A percentile compares a stretch with the other conserved stretches of the same genome.
Conservation (phyloP, 2,113 vertebrate species). For the Myanophis thanlyinensis region DNA sequence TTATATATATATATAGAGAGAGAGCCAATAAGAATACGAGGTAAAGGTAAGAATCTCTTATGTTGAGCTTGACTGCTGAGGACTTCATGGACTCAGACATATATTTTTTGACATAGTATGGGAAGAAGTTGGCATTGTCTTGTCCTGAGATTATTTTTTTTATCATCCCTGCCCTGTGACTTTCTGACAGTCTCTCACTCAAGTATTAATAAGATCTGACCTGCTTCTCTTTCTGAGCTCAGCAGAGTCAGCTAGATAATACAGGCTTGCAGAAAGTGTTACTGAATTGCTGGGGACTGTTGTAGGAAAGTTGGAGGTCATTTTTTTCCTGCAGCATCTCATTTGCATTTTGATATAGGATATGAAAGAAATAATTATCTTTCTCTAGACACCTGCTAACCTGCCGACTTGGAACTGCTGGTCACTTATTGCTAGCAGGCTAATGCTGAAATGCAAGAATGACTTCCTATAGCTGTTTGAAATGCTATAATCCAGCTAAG, state of each 20-base stretch:
- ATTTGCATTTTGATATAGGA: background rate
- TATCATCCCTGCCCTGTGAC: background rate
- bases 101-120: background rate
- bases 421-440: background rate
- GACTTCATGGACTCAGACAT: background rate
- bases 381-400: background rate
- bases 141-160: background rate
- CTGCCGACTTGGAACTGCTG: background rate
- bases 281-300: background rate
- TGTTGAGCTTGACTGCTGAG: background rate
- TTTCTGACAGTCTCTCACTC: background rate
- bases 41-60: background rate
- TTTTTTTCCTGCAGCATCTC: background rate
- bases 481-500: background rate
- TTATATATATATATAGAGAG: background rate
- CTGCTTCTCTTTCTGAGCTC: background rate
- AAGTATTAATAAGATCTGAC: background rate
- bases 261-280: background rate
- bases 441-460: background rate
- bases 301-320: background rate
- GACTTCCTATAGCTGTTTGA: background rate
- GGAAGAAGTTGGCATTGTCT: background rate
- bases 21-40: background rate
- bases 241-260: background rate
- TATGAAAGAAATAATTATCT: background rate